Evolutionary conservation across 2,888 invertebrate genomes (phyloP), one percentile per base, ranked within the genome.

Genomic region (Thymelicus lineola): DNA sequence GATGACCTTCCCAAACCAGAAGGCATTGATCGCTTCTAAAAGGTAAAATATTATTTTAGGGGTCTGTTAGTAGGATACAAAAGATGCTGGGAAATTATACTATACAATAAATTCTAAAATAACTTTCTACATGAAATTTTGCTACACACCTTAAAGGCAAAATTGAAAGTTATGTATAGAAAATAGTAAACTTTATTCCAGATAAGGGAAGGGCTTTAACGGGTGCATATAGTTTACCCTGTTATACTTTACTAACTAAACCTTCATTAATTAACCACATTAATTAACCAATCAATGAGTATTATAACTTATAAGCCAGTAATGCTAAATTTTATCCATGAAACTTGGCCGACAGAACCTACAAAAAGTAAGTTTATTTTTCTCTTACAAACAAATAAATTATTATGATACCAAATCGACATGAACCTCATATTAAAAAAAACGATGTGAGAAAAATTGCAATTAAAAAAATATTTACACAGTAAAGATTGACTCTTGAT

Each of bases 211-310:
- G 61, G 46, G 46, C 9, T 20, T 42, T 45, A 45, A n/a, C 35
- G 45, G 50, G 45, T 17, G 45, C 45, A 15, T 7, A 7, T 14
- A 53, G 28, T n/a, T 48, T 38, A 66, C 59, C 66, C 59, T 59
- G 66, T 59, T 50, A 58, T 35, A 58, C 7, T 66, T 66, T 14
- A 59, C 17, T 50, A 50, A 50, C 48, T 66, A 58, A 66, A 58
- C 15, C 66, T 12, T 17, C 48, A n/a, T 45, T 55, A 57, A 15
- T 38, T 81, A 75, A n/a, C n/a, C n/a, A 80, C 77, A 38, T 38
- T 42, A 80, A 78, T 77, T 81, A 80, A 80, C 78, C 77, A 75
- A 81, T 75, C 77, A 73, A 82, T 85, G 86, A 87, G 87, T 87
- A 87, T 86, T 57, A 70, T 10, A 42, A 42, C 86, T 86, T 57